Percentiles rank a stretch among this genome's conserved stretches.
Evolutionary conservation across 2,113 vertebrate genomes (phyloP).

Genomic region (Mungos mungo): DNA sequence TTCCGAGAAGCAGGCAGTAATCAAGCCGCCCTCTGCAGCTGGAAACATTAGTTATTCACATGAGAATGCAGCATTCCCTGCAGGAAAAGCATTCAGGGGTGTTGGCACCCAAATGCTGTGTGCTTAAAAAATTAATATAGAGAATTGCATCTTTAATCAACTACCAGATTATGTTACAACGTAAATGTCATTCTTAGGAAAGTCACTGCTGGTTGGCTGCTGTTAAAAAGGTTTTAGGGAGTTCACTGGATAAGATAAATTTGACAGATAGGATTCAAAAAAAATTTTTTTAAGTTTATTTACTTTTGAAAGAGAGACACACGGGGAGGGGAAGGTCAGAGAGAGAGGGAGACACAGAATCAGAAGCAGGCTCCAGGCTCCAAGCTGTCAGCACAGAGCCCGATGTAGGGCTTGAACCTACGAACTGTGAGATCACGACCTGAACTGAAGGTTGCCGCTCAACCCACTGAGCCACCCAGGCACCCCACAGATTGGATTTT

Average conservation of each 20-base stretch:
- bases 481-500: not conserved
- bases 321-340: too few species aligned
- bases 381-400: too few species aligned
- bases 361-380: too few species aligned
- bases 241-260: not conserved
- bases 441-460: too few species aligned
- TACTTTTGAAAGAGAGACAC: too few species aligned
- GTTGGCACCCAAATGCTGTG: not conserved
- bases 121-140: not conserved
- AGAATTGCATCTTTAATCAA: not conserved
- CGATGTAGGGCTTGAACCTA: too few species aligned
- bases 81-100: not conserved
- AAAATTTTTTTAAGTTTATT: too few species aligned
- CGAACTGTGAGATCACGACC: too few species aligned
- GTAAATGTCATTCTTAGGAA: not conserved
- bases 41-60: not conserved
- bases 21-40: not conserved
- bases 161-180: not conserved
- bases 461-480: too few species aligned
- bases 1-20: not conserved
- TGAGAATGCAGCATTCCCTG: not conserved
- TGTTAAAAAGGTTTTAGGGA: not conserved
- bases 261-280: not conserved
- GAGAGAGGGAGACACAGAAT: too few species aligned
- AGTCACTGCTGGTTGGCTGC: not conserved